These are phyloP conservation scores for Leuciscus idus DNA, from an alignment of 2,113 vertebrate genomes.

Conservation along the genomic window DNA sequence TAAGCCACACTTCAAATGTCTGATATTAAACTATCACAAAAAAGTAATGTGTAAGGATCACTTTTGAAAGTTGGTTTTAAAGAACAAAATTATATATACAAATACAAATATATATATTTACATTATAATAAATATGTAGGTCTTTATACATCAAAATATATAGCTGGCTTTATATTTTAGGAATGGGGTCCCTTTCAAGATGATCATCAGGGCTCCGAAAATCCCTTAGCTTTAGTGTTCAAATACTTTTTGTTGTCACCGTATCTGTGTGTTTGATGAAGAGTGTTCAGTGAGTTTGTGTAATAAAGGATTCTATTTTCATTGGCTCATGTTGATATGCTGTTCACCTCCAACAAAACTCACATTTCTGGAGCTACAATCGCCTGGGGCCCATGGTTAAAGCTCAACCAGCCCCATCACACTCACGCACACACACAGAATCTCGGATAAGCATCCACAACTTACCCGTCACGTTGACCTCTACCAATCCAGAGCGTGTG, in stretches of 20 bases:
- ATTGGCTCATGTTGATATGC: neutral
- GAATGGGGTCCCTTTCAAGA: neutral
- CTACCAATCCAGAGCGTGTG: conserved; percentile 89
- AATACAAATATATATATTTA: too few relatives aligned
- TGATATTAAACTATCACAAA: neutral
- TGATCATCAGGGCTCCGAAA: neutral
- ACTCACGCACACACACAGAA: neutral
- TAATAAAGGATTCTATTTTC: neutral
- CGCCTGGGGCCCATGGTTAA: conserved; percentile 35
- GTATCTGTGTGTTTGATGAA: neutral
- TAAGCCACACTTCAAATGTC: conserved; percentile 1
- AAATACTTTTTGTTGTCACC: conserved; percentile 1
- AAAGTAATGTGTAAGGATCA: too few relatives aligned
- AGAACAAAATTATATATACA: too few relatives aligned
- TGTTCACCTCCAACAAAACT: neutral
- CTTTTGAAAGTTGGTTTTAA: too few relatives aligned
- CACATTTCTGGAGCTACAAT: conserved; percentile 42
- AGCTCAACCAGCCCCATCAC: conserved; percentile 40
- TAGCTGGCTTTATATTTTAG: neutral
- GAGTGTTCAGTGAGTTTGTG: neutral
- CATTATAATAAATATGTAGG: too few relatives aligned
- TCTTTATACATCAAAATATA: neutral
- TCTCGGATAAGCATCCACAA: neutral
- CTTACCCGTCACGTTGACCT: conserved; percentile 98
- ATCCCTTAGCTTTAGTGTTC: neutral